A percentile compares a stretch with the other conserved stretches of the same genome.
Evolutionary conservation across 1,140 invertebrate genomes (phyloP).

Genomic region (Druon quercuslanigerum): DNA sequence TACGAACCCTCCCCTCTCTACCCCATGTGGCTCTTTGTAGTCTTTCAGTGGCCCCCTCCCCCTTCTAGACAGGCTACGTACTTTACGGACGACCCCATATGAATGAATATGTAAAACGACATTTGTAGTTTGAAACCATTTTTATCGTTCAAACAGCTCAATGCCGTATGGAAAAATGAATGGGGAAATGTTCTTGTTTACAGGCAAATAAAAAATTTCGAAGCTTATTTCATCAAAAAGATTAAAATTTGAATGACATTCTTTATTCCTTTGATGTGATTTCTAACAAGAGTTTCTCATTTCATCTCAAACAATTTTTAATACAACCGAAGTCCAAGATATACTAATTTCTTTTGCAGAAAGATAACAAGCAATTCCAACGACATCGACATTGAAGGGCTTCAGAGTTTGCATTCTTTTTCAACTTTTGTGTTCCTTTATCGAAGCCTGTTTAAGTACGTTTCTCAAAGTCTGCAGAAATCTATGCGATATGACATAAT

Average conservation of each 20-base stretch:
- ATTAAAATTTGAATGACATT: neutral
- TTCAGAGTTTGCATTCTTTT: constrained; percentile 3
- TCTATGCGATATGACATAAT: neutral
- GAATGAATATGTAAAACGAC: no score
- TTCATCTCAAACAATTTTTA: neutral
- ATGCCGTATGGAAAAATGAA: neutral
- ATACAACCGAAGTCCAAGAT: constrained; percentile 4
- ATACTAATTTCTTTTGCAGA: constrained; percentile 8
- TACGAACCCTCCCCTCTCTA: no score
- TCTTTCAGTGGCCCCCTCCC: no score
- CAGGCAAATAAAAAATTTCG: neutral
- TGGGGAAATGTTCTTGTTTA: neutral
- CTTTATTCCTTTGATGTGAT: neutral
- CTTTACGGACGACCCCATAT: no score
- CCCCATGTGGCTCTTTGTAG: no score
- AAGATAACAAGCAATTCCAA: constrained; percentile 25
- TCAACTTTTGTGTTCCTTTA: neutral
- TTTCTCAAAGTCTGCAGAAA: constrained; percentile 4
- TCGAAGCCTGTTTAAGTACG: neutral
- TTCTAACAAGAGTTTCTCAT: neutral
- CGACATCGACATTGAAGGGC: constrained; percentile 1
- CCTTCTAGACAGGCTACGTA: no score
- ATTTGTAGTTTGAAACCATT: neutral
- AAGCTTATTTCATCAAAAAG: neutral
- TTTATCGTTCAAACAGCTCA: neutral